These are phyloP conservation scores for Cebidichthys violaceus DNA, from an alignment of 2,113 vertebrate genomes.

Conservation along the genomic window DNA sequence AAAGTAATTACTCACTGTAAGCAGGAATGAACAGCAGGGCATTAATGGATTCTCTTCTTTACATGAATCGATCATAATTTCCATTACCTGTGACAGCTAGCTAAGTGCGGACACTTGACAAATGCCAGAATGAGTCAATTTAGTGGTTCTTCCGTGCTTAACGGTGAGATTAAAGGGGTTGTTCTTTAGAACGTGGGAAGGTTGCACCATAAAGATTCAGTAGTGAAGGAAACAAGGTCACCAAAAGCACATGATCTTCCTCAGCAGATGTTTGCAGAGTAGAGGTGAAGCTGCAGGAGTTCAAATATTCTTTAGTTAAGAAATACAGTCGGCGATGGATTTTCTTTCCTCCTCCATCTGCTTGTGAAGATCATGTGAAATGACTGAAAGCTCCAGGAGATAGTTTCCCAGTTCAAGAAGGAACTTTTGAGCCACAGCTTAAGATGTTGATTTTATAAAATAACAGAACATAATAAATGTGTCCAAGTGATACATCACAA, in stretches of 20 bases:
- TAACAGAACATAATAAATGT: neutral
- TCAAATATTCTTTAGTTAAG: neutral
- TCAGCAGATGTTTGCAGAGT: neutral
- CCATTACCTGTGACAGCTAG: conserved; percentile 41
- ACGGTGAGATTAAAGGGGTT: neutral
- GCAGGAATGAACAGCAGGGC: conserved; percentile 54
- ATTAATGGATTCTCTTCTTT: conserved; percentile 61
- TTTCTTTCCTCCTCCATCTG: neutral
- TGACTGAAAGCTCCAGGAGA: neutral
- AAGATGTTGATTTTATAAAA: neutral
- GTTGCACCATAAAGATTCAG: neutral
- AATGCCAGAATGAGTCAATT: conserved; percentile 30
- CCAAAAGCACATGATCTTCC: neutral
- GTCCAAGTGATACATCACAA: neutral
- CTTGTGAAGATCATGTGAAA: neutral
- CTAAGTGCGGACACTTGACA: conserved; percentile 32
- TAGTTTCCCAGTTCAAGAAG: neutral
- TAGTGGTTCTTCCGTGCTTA: neutral
- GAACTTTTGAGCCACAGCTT: neutral
- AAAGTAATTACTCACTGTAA: conserved; percentile 64
- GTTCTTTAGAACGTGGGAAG: neutral
- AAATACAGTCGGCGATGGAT: neutral
- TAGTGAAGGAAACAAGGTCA: neutral
- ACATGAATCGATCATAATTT: conserved; percentile 60
- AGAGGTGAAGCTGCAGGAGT: neutral